These are phyloP conservation scores for Euura saliciscinereae DNA, from an alignment of 1,140 invertebrate genomes.

Conservation along the genomic window DNA sequence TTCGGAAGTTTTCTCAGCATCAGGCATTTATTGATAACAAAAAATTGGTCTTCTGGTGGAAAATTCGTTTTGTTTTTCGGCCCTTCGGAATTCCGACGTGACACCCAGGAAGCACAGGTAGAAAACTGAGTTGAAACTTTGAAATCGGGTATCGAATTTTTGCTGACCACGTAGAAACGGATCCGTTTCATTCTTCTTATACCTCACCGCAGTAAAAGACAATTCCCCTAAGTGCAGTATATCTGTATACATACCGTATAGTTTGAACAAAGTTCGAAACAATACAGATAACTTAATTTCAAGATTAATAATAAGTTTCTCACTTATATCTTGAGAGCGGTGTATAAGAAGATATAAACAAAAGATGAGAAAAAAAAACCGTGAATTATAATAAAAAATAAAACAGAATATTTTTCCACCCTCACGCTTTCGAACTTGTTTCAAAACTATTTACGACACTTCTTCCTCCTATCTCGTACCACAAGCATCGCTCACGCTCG, in stretches of 20 bases:
- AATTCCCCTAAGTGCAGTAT: background rate
- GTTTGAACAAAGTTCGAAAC: background rate
- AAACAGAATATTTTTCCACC: background rate
- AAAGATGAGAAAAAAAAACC: too few species aligned
- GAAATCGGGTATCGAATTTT: background rate
- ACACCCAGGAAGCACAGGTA: background rate
- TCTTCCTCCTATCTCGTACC: background rate
- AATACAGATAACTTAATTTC: conserved; percentile 1
- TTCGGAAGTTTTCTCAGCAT: too few species aligned
- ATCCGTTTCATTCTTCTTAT: background rate
- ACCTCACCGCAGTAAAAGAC: background rate
- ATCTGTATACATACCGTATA: background rate
- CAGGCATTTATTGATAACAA: too few species aligned
- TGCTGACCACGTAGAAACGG: background rate
- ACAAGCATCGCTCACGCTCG: too few species aligned
- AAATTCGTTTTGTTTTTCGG: too few species aligned
- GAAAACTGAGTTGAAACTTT: background rate
- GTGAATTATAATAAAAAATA: background rate
- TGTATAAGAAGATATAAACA: too few species aligned
- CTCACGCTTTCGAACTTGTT: background rate
- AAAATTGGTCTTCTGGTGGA: too few species aligned
- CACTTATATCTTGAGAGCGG: too few species aligned
- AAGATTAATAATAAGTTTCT: conserved; percentile 2
- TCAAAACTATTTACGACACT: conserved; percentile 4
- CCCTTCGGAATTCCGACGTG: too few species aligned